phyloP scores from a whole-genome alignment of 2,113 vertebrate genomes.

The Copsychus sechellarum region DNA sequence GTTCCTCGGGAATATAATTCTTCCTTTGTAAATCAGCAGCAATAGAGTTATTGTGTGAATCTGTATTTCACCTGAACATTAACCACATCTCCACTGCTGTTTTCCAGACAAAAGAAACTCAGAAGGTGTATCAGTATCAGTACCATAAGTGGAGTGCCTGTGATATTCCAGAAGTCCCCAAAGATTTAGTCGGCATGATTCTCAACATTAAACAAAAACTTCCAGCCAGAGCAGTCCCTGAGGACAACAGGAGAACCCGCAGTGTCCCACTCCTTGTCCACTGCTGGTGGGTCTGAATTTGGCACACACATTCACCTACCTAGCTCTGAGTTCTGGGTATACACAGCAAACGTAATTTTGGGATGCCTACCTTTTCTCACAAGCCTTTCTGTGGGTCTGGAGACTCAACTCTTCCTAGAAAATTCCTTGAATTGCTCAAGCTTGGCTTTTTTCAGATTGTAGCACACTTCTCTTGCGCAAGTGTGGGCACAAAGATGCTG shows the following conservation, averaged over 20 bases:
- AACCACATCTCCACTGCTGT: neutral
- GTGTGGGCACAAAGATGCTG: rapidly evolving
- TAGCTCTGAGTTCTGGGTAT: neutral
- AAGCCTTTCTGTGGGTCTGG: neutral
- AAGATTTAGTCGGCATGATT: constrained; percentile 82
- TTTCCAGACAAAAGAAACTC: constrained; percentile 85
- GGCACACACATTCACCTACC: neutral
- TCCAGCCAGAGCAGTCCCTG: constrained; percentile 9
- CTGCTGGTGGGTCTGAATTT: constrained; percentile 81
- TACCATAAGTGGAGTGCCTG: constrained; percentile 81
- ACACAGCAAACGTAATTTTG: neutral
- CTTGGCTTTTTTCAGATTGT: neutral
- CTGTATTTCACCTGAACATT: neutral
- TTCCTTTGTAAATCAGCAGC: neutral
- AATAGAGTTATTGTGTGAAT: neutral
- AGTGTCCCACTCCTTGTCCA: constrained; percentile 78
- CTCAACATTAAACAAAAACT: constrained; percentile 74
- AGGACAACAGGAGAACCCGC: constrained; percentile 48
- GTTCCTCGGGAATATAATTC: neutral
- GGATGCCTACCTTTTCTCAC: neutral
- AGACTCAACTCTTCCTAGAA: neutral
- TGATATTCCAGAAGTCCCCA: constrained; percentile 77
- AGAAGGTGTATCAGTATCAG: constrained; percentile 85
- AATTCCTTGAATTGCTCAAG: neutral
- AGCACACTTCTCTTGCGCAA: neutral